These are phyloP conservation scores for Polypterus senegalus DNA, from an alignment of 2,113 vertebrate species.

Conservation along the genomic window DNA sequence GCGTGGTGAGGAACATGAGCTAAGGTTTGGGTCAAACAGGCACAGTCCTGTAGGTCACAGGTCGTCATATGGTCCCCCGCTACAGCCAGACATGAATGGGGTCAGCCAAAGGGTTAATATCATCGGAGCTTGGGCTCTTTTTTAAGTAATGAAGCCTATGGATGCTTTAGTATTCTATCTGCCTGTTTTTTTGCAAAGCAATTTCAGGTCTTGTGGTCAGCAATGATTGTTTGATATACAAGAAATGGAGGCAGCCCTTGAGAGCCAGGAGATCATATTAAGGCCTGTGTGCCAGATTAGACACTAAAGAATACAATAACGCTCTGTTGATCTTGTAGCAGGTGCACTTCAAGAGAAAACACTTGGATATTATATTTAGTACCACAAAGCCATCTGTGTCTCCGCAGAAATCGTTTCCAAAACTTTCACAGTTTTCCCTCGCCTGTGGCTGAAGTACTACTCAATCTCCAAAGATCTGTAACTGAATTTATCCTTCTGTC, in stretches of 20 bases:
- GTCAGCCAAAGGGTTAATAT: too few relatives aligned
- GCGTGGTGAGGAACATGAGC: too few relatives aligned
- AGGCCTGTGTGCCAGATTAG: slow-evolving; percentile 5
- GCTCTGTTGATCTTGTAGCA: slow-evolving; percentile 11
- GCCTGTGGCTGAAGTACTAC: not conserved
- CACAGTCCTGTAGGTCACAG: too few relatives aligned
- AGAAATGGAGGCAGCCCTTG: slow-evolving; percentile 14
- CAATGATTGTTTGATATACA: slow-evolving; percentile 8
- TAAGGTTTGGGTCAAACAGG: too few relatives aligned
- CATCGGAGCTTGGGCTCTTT: too few relatives aligned
- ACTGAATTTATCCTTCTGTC: slow-evolving; percentile 12
- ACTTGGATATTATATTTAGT: slow-evolving; percentile 15
- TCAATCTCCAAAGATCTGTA: slow-evolving; percentile 3
- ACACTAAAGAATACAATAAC: slow-evolving; percentile 4
- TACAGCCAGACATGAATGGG: too few relatives aligned
- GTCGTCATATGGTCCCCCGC: too few relatives aligned
- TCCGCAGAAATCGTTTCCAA: slow-evolving; percentile 14
- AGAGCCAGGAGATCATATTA: slow-evolving; percentile 26
- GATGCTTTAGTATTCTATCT: not conserved
- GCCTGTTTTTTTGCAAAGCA: slow-evolving; percentile 1
- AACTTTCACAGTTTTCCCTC: slow-evolving; percentile 8
- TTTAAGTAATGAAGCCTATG: too few relatives aligned
- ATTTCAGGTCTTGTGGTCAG: slow-evolving; percentile 8
- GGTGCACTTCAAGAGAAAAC: slow-evolving; percentile 15
- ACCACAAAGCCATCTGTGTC: slow-evolving; percentile 26